phyloP scores from a whole-genome alignment of 2,797 vertebrate species.

The Pantherophis vulpinus region DNA sequence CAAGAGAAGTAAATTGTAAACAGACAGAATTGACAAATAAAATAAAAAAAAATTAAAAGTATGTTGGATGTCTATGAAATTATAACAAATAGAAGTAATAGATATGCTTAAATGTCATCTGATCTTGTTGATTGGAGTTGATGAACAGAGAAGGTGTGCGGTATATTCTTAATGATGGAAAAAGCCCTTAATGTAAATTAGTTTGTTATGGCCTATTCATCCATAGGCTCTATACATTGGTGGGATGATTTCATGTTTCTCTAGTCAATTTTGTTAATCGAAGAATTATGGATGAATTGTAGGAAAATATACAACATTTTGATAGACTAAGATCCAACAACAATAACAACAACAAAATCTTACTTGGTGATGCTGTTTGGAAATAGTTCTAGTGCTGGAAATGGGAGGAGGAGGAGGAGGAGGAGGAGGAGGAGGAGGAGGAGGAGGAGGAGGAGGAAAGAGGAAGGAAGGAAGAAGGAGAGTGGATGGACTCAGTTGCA shows the following conservation, averaged over 20 bases:
- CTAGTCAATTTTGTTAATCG: background rate
- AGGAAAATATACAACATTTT: background rate
- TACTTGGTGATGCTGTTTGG: background rate
- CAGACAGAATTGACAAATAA: background rate
- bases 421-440: background rate
- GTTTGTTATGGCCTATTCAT: background rate
- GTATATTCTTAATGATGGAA: background rate
- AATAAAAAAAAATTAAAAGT: background rate
- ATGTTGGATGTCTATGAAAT: background rate
- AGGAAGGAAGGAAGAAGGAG: background rate
- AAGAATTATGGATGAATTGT: background rate
- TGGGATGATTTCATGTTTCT: background rate
- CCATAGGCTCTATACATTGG: background rate
- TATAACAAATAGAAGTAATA: background rate
- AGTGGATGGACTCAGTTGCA: background rate
- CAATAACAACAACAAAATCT: background rate
- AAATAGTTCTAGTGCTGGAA: background rate
- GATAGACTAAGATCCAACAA: background rate
- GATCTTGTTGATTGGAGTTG: background rate
- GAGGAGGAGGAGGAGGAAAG: background rate
- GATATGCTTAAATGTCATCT: background rate
- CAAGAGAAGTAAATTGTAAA: background rate
- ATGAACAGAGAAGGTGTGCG: background rate
- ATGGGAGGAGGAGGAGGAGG: background rate
- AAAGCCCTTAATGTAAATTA: background rate